Conservation (phyloP, 2,888 invertebrate species). For the Euphydryas editha region DNA sequence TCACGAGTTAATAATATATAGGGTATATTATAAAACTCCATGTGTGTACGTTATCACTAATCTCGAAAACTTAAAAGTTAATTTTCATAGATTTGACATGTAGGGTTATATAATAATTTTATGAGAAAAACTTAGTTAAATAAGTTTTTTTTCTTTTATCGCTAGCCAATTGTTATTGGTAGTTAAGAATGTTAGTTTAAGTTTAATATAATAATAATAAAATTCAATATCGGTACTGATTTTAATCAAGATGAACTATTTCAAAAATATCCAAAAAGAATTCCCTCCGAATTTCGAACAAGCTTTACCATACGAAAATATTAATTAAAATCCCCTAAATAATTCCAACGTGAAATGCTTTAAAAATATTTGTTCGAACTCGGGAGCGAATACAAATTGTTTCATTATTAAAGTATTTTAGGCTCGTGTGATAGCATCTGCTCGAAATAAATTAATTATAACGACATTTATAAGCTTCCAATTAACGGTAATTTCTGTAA, state of each 20-base stretch:
- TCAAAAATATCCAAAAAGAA: slow-evolving; percentile 47
- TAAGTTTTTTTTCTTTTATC: too few relatives aligned
- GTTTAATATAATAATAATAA: too few relatives aligned
- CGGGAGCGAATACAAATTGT: slow-evolving; percentile 71
- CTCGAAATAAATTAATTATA: slow-evolving; percentile 71
- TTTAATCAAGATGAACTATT: slow-evolving; percentile 46
- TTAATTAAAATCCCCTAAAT: slow-evolving; percentile 68
- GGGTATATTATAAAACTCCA: neutral
- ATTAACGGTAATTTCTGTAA: slow-evolving; percentile 25
- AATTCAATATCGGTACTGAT: neutral
- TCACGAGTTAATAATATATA: slow-evolving; percentile 21
- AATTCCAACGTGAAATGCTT: slow-evolving; percentile 53
- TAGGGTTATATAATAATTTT: too few relatives aligned
- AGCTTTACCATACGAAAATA: slow-evolving; percentile 46
- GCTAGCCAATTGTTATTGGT: too few relatives aligned
- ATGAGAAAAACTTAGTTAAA: too few relatives aligned
- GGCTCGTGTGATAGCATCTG: slow-evolving; percentile 63
- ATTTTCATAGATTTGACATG: neutral
- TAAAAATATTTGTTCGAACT: slow-evolving; percentile 52
- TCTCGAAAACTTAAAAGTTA: neutral
- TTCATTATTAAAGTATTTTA: slow-evolving; percentile 65
- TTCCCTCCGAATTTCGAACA: slow-evolving; percentile 37
- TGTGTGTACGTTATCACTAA: neutral
- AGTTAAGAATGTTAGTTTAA: too few relatives aligned
- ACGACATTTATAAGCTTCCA: slow-evolving; percentile 64